These are phyloP conservation scores for Lucifuga dentata DNA, from an alignment of 2,113 vertebrate genomes.

Conservation along the genomic window DNA sequence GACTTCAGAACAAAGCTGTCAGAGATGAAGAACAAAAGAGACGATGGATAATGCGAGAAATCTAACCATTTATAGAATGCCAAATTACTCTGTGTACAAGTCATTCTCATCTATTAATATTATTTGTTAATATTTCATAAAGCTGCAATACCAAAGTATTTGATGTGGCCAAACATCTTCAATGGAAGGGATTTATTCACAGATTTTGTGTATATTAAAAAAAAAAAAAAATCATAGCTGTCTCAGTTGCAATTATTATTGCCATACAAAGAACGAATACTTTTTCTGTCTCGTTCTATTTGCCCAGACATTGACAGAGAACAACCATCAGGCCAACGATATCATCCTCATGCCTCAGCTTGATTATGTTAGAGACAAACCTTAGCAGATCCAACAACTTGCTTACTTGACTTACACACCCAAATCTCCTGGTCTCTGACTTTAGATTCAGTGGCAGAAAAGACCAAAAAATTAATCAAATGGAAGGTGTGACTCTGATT, in stretches of 20 bases:
- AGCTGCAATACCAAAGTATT: neutral
- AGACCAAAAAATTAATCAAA: constrained; percentile 10
- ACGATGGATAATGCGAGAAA: constrained; percentile 35
- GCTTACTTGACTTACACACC: constrained; percentile 4
- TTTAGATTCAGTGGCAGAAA: constrained; percentile 2
- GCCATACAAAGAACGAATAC: too few relatives aligned
- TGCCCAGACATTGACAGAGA: neutral
- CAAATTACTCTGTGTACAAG: constrained; percentile 11
- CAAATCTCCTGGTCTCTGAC: neutral
- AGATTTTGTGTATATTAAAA: neutral
- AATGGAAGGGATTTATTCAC: neutral
- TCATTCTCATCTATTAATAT: neutral
- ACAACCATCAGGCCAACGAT: neutral
- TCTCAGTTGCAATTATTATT: too few relatives aligned
- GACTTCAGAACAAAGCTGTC: constrained; percentile 34
- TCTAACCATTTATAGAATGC: constrained; percentile 36
- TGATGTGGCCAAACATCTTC: neutral
- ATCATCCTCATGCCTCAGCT: constrained; percentile 8
- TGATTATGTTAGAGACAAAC: too few relatives aligned
- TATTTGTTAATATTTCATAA: constrained; percentile 30
- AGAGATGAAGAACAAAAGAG: constrained; percentile 14
- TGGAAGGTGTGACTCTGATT: constrained; percentile 4
- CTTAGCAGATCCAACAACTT: neutral
- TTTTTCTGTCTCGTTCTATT: neutral
- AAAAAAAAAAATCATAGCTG: accelerated